phyloP scores from a whole-genome alignment of 1,140 invertebrate species.

The Pogonomyrmex barbatus region DNA sequence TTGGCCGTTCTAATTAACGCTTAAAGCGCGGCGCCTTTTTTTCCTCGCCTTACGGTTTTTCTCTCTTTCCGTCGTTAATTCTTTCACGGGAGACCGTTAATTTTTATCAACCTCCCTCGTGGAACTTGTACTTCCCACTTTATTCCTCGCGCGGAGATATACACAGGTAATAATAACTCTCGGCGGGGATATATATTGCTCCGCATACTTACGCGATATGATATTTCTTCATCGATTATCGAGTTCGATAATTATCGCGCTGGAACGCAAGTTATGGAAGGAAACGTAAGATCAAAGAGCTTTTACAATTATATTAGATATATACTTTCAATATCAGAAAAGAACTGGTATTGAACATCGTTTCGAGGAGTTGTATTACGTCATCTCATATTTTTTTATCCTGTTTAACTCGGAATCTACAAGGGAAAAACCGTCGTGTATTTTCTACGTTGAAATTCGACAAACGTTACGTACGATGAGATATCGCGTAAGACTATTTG shows the following conservation, averaged over 20 bases:
- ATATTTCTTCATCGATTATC: not conserved
- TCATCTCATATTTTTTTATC: not conserved
- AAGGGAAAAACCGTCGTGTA: not conserved
- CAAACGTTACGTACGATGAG: not conserved
- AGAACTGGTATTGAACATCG: not conserved
- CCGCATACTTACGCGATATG: not conserved
- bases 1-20: constrained; percentile 67
- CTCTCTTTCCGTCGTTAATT: constrained; percentile 58
- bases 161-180: constrained; percentile 51
- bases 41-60: constrained; percentile 62
- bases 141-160: constrained; percentile 50
- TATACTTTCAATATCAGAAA: not conserved
- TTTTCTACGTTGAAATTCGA: constrained; percentile 3
- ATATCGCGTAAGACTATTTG: constrained; percentile 18
- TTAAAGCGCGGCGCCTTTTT: constrained; percentile 62
- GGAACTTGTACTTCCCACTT: constrained; percentile 50
- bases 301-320: constrained; percentile 3
- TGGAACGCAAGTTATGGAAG: not conserved
- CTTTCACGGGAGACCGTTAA: constrained; percentile 60
- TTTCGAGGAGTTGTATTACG: not conserved
- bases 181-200: constrained; percentile 21
- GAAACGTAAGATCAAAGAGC: not conserved
- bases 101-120: constrained; percentile 54
- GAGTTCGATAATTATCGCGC: constrained; percentile 9
- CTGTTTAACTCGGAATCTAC: constrained; percentile 22